These are phyloP conservation scores for Microctenopoma lineatum DNA, from an alignment of 2,797 vertebrate genomes.

Conservation along the genomic window DNA sequence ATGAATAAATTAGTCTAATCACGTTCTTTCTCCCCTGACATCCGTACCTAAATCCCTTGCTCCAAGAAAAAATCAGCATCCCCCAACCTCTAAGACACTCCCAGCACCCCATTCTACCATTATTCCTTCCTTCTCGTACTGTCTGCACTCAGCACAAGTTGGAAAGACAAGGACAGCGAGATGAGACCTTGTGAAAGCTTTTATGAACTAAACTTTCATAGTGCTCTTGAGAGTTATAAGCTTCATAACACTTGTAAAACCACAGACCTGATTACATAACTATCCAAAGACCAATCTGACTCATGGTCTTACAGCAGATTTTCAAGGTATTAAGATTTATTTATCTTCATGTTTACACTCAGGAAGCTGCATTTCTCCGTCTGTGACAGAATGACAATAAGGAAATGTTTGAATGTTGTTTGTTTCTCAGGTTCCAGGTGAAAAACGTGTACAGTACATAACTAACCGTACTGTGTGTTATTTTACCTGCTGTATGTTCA, in stretches of 20 bases:
- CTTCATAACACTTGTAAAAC: not conserved
- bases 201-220: not conserved
- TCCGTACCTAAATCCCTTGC: slow-evolving; percentile 63
- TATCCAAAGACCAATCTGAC: not conserved
- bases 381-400: not conserved
- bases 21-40: slow-evolving; percentile 68
- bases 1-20: slow-evolving; percentile 75
- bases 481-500: not conserved
- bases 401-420: not conserved
- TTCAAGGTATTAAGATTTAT: no score
- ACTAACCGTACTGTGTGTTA: no score
- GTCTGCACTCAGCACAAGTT: slow-evolving; percentile 6
- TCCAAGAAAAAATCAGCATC: slow-evolving; percentile 37
- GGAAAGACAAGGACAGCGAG: not conserved
- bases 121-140: slow-evolving; percentile 45
- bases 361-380: no score
- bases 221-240: not conserved
- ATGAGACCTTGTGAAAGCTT: not conserved
- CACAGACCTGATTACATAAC: not conserved
- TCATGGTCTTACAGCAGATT: slow-evolving; percentile 2
- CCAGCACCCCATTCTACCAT: slow-evolving; percentile 22
- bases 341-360: not conserved
- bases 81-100: slow-evolving; percentile 22
- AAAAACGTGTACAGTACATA: no score
- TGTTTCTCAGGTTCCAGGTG: not conserved